Base-by-base conservation (phyloP, 2,797 vertebrate species). In the Halcyon badia region DNA sequence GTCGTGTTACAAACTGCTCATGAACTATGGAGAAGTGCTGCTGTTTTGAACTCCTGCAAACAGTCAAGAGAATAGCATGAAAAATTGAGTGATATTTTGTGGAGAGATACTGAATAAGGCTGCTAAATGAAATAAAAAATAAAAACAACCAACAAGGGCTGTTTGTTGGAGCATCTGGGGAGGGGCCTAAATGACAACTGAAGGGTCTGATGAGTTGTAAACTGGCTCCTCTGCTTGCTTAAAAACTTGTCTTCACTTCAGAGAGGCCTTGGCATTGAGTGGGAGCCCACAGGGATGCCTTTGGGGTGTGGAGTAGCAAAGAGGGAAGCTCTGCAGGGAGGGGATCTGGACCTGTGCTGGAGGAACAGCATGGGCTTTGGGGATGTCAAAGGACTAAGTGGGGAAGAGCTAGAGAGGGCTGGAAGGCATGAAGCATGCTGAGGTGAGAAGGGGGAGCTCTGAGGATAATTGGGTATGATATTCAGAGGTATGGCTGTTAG, bases 31-130 rank as follows among this genome's bases (percentile, higher is more conserved):
- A 61, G 84, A 93, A 96, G 73, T 39, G 68, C 91, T 96, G 94
- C 90, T 96, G 97, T 81, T 95, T 14, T 90, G 91, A 96, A 81
- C 89, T 91, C 95, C 89, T 95, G 88, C 91, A 93, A 87, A 72
- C 84, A 96, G 95, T 13, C 94, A 83, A 65, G 91, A 95, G 91
- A 95, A 82, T 94, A 93, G 88, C 87, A 6, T 16, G 87, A 87
- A 94, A 96, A 97, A 97, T 96, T 77, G 41, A 71, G 73, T 19
- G 56, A 90, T 90, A 82, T 96, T 95, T 89, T 33, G 83, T 81
- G 94, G 85, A 91, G 91, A 93, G 89, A 94, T 60, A 2, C 90
- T 51, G 87, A 94, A 94, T 12, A 91, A 1, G 81, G 92, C 68
- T 90, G 95, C 87, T 95, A 80, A 94, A 92, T 2, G 90, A 97